Evolutionary conservation across 2,888 invertebrate species (phyloP).

Genomic region (Aporophyla nigra): DNA sequence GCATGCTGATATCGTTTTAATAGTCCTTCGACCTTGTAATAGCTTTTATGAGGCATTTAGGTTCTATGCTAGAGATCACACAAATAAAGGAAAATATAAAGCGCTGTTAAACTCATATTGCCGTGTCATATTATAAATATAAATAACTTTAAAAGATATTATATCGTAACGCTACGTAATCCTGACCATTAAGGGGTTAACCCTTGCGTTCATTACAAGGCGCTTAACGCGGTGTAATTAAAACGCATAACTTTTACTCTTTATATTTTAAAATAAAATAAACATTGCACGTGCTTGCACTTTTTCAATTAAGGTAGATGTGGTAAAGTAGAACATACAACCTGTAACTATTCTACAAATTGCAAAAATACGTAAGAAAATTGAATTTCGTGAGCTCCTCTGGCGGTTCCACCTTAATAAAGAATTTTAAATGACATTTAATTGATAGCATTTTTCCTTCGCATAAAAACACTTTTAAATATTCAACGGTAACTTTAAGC

Average conservation of each 20-base stretch:
- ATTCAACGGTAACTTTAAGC: constrained; percentile 67
- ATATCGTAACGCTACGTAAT: constrained; percentile 49
- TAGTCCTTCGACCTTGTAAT: constrained; percentile 56
- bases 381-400: no score
- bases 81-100: constrained; percentile 46
- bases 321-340: no score
- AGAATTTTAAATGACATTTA: constrained; percentile 23
- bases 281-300: constrained; percentile 23
- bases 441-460: constrained; percentile 27
- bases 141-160: constrained; percentile 25
- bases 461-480: constrained; percentile 52
- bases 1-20: constrained; percentile 56
- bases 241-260: constrained; percentile 39
- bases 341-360: no score
- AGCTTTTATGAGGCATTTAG: constrained; percentile 44
- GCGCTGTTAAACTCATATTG: constrained; percentile 45
- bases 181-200: constrained; percentile 31
- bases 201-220: constrained; percentile 6
- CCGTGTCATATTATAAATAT: constrained; percentile 44
- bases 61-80: constrained; percentile 59
- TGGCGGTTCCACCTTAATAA: background rate
- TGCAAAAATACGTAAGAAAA: no score
- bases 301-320: constrained; percentile 4
- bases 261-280: constrained; percentile 43
- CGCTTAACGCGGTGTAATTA: constrained; percentile 27